Base-by-base conservation (phyloP, 2,888 invertebrate species). In the Electrophaes corylata region DNA sequence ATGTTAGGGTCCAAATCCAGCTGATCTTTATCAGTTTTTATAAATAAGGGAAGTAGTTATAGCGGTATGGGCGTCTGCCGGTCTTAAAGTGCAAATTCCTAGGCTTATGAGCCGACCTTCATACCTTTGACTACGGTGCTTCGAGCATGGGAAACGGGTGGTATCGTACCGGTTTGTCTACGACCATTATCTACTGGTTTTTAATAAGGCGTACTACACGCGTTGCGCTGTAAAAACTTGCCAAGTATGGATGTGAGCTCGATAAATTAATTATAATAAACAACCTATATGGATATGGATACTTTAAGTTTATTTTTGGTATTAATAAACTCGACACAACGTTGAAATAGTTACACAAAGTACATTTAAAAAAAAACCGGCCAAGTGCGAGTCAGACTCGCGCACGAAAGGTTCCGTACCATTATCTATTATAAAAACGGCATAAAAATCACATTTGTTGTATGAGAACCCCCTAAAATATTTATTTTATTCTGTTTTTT, bases 141-240 rank as follows among this genome's bases (percentile, higher is more conserved):
- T 65, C 67, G 68, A 70, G 65, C 60, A 62, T 69, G 65, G 59
- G 67, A 63, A 69, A 75, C 81, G 78, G 77, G 79, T 80, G 80
- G 68, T 66, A 66, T 69, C 70, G 66, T 66, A 73, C 77, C 75
- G 73, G 79, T 66, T 74, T 70, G 55, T 56, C 55, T 53, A 62
- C 43, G 14, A 26, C 29, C 20, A 49, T 56, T 48, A 56, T 47
- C 57, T 53, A 56, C 49, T 29, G 35, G 54, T 47, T 43, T 53
- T 45, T 44, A 45, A 8, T 37, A 49, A 48, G 53, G 45, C 26
- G 10, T 10, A 29, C 26, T 35, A 54, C 41, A 47, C 19, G 19
- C 31, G 40, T 35, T 29, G 26, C 8, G 6, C 39, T 51, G 51
- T 50, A 47, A 48, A 49, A 49, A 56, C 49, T 43, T 53, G 40